phyloP scores from a whole-genome alignment of 1,140 invertebrate genomes.

The Pomacea maculata region DNA sequence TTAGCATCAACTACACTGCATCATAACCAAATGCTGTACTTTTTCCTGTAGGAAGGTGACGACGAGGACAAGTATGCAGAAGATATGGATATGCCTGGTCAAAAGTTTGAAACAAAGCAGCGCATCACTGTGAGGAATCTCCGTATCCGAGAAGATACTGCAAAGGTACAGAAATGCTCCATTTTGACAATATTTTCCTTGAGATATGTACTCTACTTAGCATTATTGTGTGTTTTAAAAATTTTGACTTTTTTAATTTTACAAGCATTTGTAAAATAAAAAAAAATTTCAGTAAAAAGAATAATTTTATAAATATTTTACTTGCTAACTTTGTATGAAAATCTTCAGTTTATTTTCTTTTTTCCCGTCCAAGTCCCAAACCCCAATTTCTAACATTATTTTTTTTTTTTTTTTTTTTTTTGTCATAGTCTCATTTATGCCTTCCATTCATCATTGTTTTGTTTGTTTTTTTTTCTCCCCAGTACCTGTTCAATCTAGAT shows the following conservation, averaged over 20 bases:
- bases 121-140: constrained; percentile 97
- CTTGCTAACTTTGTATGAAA: no score
- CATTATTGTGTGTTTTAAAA: no score
- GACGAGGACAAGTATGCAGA: constrained; percentile 71
- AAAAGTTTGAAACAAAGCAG: constrained; percentile 94
- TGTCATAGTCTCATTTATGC: no score
- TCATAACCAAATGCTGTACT: not conserved
- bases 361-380: not conserved
- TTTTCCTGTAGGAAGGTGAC: constrained; percentile 49
- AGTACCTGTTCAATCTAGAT: constrained; percentile 95
- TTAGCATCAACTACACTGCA: not conserved
- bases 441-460: no score
- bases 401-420: not conserved
- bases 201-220: no score
- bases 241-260: no score
- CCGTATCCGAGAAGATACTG: constrained; percentile 97
- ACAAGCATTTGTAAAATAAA: no score
- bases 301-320: no score
- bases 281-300: no score
- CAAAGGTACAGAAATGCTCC: constrained; percentile 72
- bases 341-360: not conserved
- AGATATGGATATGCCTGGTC: constrained; percentile 90
- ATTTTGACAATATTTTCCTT: no score
- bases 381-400: not conserved
- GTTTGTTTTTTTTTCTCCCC: constrained; percentile 34